phyloP scores from a whole-genome alignment of 2,797 vertebrate species.

The Ambastaia sidthimunki region DNA sequence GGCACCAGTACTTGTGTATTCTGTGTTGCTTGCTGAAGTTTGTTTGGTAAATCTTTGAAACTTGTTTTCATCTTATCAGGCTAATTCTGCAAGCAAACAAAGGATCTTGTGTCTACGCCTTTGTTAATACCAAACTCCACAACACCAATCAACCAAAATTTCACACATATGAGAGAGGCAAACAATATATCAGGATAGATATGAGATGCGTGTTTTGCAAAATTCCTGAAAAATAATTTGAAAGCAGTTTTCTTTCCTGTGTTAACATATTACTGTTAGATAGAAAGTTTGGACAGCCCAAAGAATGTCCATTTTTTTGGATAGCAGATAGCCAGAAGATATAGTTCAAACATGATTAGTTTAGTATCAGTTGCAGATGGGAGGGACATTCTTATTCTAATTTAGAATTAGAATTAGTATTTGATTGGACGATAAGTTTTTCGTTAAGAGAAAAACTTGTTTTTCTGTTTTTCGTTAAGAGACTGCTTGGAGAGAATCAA shows the following conservation, averaged over 20 bases:
- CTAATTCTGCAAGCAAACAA: constrained; percentile 25
- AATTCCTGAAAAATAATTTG: too few species aligned
- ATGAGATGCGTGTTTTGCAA: not conserved
- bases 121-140: constrained; percentile 18
- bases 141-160: not conserved
- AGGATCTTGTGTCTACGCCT: constrained; percentile 5
- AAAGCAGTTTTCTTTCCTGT: too few species aligned
- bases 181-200: constrained; percentile 5
- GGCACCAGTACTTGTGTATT: constrained; percentile 23
- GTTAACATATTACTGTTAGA: too few species aligned
- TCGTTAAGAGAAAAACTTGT: too few species aligned
- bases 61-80: constrained; percentile 13
- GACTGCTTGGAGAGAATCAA: not conserved
- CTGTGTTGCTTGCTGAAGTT: constrained; percentile 19
- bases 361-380: not conserved
- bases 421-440: not conserved
- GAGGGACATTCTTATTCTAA: not conserved
- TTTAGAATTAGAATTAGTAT: not conserved
- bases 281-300: not conserved
- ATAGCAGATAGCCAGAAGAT: not conserved
- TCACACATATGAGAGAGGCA: not conserved
- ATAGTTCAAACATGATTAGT: not conserved
- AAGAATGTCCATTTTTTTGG: not conserved
- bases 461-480: not conserved
- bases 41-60: constrained; percentile 26